phyloP scores from a whole-genome alignment of 2,888 invertebrate species.

The Vannuccia rotundouncinata region DNA sequence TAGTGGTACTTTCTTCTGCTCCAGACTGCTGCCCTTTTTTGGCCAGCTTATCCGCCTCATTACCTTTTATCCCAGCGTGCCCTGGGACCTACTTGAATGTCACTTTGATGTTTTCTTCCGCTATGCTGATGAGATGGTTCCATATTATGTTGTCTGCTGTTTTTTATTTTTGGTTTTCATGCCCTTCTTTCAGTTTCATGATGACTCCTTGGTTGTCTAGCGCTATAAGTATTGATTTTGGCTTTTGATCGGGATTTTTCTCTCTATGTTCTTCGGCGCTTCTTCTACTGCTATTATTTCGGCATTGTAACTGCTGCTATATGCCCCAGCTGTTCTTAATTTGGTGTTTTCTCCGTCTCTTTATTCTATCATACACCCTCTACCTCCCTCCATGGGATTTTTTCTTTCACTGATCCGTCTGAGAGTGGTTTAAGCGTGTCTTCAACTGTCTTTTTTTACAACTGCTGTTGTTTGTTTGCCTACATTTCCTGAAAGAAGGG shows the following conservation, averaged over 20 bases:
- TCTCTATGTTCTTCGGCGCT: neutral
- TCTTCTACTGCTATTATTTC: slow-evolving; percentile 15
- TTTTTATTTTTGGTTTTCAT: slow-evolving; percentile 18
- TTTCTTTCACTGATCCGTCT: too few species aligned
- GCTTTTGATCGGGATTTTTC: slow-evolving; percentile 6
- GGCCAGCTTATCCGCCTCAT: slow-evolving; percentile 6
- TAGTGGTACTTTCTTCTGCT: too few species aligned
- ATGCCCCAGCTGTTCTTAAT: too few species aligned
- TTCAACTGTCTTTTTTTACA: too few species aligned
- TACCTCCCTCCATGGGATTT: too few species aligned
- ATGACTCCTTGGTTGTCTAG: slow-evolving; percentile 21
- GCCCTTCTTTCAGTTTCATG: slow-evolving; percentile 20
- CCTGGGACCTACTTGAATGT: slow-evolving; percentile 38
- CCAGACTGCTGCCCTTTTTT: too few species aligned
- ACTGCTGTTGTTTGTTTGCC: too few species aligned
- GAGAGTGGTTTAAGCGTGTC: too few species aligned
- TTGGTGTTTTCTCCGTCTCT: too few species aligned
- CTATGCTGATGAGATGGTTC: neutral
- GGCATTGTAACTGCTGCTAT: neutral
- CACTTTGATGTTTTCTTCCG: slow-evolving; percentile 43
- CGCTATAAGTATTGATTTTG: slow-evolving; percentile 12
- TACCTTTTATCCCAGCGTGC: neutral
- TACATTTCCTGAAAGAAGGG: too few species aligned
- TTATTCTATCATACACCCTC: neutral
- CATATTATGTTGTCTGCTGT: neutral